phyloP scores from a whole-genome alignment of 1,140 invertebrate genomes.

The Ladona fulva region DNA sequence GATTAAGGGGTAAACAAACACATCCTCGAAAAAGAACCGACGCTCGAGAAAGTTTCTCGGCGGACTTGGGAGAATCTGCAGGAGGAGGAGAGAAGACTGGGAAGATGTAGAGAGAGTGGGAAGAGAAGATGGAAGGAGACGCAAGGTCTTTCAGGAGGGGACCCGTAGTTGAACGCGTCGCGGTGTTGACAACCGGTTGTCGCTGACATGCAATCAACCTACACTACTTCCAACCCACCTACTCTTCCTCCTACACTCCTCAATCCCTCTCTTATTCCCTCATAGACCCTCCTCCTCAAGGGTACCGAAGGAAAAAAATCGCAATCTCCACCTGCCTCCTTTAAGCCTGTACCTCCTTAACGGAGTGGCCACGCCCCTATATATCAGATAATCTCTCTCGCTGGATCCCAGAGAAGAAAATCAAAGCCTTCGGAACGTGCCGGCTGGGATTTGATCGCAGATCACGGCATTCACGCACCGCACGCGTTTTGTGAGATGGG shows the following conservation, averaged over 20 bases:
- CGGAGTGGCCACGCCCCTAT: not conserved
- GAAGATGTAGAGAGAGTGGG: not conserved
- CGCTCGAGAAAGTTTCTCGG: no score
- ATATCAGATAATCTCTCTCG: no score
- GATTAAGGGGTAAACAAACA: no score
- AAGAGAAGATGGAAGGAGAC: not conserved
- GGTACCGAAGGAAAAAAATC: not conserved
- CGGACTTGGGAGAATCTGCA: not conserved
- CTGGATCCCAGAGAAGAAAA: no score
- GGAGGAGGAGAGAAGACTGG: not conserved
- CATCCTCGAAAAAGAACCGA: no score
- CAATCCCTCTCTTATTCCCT: not conserved
- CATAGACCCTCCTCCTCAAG: not conserved
- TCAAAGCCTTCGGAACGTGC: no score
- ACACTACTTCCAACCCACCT: not conserved
- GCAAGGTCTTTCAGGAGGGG: not conserved
- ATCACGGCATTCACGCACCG: not conserved
- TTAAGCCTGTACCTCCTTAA: not conserved
- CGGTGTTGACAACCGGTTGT: not conserved
- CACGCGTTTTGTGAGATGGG: not conserved
- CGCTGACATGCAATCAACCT: constrained; percentile 3
- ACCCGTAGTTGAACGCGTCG: not conserved
- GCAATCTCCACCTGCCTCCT: not conserved
- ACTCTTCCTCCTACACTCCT: not conserved
- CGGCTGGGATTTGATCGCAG: not conserved